Percentiles rank a stretch among this genome's conserved stretches.
Conservation (phyloP, 2,113 vertebrate genomes). For the Eclectus roratus region DNA sequence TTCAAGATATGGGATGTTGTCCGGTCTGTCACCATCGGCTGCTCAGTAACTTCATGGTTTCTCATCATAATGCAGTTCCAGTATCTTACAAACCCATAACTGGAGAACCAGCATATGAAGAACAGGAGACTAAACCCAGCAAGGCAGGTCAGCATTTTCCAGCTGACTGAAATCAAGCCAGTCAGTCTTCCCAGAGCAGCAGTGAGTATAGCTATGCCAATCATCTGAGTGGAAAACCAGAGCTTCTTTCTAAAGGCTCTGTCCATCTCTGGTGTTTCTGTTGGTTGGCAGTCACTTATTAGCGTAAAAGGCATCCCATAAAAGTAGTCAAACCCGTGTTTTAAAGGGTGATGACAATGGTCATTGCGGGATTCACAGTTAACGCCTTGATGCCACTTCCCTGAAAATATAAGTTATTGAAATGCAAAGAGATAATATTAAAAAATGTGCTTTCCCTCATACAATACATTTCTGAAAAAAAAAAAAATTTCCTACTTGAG, state of each 20-base stretch:
- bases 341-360: slow-evolving; percentile 90
- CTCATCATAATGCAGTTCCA: slow-evolving; percentile 95
- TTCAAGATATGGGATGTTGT: slow-evolving; percentile 68
- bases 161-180: slow-evolving; percentile 51
- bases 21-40: slow-evolving; percentile 81
- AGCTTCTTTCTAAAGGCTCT: slow-evolving; percentile 57
- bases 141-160: slow-evolving; percentile 38
- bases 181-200: slow-evolving; percentile 55
- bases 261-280: slow-evolving; percentile 64
- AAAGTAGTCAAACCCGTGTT: slow-evolving; percentile 88
- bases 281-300: slow-evolving; percentile 81
- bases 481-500: background rate
- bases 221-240: slow-evolving; percentile 12
- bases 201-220: slow-evolving; percentile 68
- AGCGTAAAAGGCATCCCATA: slow-evolving; percentile 85
- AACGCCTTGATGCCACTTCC: slow-evolving; percentile 93
- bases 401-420: slow-evolving; percentile 62
- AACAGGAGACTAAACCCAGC: slow-evolving; percentile 36
- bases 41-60: slow-evolving; percentile 81
- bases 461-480: background rate
- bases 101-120: slow-evolving; percentile 49
- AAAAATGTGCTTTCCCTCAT: background rate
- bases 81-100: slow-evolving; percentile 71
- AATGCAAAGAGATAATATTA: background rate
- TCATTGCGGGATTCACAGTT: slow-evolving; percentile 82